phyloP scores from a whole-genome alignment of 64 coral and sea anemone genomes.

The Trachythela sp. region DNA sequence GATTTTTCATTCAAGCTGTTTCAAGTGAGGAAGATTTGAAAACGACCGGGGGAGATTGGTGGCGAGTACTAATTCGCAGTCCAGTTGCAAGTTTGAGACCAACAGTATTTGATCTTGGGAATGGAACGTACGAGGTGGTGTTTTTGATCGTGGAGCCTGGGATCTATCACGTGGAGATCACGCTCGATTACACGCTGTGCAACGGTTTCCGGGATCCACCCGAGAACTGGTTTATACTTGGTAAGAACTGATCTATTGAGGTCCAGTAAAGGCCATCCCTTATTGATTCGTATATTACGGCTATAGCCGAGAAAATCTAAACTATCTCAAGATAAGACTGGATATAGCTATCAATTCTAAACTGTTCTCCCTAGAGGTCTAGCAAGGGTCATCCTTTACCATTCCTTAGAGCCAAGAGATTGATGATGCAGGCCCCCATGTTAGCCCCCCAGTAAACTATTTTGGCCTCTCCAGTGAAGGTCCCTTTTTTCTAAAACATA shows the following conservation, averaged over 20 bases:
- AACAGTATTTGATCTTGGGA: constrained; percentile 71
- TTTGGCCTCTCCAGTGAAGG: no score
- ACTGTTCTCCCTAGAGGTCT: no score
- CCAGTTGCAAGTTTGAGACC: constrained; percentile 63
- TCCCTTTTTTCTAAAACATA: no score
- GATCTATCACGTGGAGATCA: constrained; percentile 52
- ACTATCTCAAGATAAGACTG: no score
- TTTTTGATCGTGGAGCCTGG: constrained; percentile 73
- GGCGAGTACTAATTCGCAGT: constrained; percentile 76
- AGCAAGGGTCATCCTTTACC: no score
- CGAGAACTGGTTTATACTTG: constrained; percentile 82
- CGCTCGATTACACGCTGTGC: constrained; percentile 76
- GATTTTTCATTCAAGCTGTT: constrained; percentile 67
- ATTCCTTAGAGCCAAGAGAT: no score
- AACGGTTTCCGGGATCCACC: constrained; percentile 82
- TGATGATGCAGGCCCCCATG: no score
- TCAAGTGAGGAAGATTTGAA: constrained; percentile 55
- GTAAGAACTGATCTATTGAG: constrained; percentile 12
- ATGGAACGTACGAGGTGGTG: constrained; percentile 75
- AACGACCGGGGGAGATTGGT: constrained; percentile 73
- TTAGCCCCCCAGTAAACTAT: no score
- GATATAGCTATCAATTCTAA: no score
- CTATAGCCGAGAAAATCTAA: no score
- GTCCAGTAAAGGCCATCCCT: background rate
- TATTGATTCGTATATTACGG: no score